Conservation (phyloP, 2,888 invertebrate genomes). For the Melieria picta region DNA sequence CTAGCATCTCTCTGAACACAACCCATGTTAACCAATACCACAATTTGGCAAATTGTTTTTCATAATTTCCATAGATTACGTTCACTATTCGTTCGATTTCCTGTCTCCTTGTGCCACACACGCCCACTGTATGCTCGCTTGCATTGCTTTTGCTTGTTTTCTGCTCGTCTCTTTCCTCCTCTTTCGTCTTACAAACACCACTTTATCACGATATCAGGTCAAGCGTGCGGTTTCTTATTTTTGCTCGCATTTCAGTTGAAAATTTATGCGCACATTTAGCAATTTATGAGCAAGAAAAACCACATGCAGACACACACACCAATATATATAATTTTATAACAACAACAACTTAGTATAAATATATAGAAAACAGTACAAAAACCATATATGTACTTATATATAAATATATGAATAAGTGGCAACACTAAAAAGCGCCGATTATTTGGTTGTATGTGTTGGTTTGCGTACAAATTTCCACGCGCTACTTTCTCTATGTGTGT, state of each 20-base stretch:
- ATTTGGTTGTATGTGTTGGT: background rate
- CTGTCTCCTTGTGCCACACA: too few species aligned
- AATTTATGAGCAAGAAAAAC: conserved; percentile 13
- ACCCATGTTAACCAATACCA: too few species aligned
- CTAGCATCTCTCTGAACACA: too few species aligned
- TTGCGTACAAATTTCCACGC: background rate
- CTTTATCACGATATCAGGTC: too few species aligned
- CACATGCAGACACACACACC: background rate
- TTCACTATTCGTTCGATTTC: too few species aligned
- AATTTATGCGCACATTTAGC: conserved; percentile 21
- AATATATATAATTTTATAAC: background rate
- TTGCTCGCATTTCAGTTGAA: conserved; percentile 7
- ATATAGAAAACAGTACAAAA: background rate
- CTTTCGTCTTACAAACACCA: too few species aligned
- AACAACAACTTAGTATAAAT: conserved; percentile 1
- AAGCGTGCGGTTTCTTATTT: too few species aligned
- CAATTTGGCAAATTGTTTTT: too few species aligned
- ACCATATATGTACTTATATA: background rate
- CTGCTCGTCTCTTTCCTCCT: too few species aligned
- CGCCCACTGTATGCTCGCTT: too few species aligned
- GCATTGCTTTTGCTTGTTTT: too few species aligned
- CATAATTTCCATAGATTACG: too few species aligned
- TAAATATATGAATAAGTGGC: background rate
- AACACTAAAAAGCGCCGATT: background rate
- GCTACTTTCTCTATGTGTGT: background rate